A percentile compares a stretch with the other conserved stretches of the same genome.
Evolutionary conservation across 1,140 invertebrate species (phyloP).

Genomic region (Dinothrombium tinctorium): DNA sequence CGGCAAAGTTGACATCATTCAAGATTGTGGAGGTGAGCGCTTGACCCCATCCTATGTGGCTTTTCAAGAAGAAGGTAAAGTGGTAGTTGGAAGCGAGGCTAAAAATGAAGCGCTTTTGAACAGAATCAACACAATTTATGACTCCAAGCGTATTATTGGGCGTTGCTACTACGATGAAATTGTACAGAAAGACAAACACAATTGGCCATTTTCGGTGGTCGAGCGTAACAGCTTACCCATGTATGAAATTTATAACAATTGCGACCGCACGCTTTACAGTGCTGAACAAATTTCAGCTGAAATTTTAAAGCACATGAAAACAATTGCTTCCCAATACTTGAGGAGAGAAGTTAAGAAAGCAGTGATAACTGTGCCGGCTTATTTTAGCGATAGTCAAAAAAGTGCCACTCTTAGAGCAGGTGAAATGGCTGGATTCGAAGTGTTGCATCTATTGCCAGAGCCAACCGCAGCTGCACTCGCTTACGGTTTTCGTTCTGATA

Average conservation of each 20-base stretch:
- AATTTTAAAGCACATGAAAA: constrained; percentile 21
- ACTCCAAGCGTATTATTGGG: constrained; percentile 24
- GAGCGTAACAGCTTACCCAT: constrained; percentile 19
- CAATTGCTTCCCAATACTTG: constrained; percentile 17
- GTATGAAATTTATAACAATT: too few relatives aligned
- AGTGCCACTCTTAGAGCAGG: constrained; percentile 14
- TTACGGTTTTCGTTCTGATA: too few relatives aligned
- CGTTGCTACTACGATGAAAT: constrained; percentile 21
- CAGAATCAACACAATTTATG: constrained; percentile 84
- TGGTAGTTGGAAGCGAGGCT: constrained; percentile 29
- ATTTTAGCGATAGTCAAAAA: constrained; percentile 23
- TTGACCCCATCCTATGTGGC: constrained; percentile 20
- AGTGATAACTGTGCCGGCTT: constrained; percentile 24
- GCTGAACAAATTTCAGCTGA: constrained; percentile 22
- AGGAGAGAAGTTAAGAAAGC: constrained; percentile 19
- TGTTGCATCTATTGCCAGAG: constrained; percentile 13
- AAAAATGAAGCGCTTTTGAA: constrained; percentile 47
- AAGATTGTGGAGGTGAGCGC: constrained; percentile 16
- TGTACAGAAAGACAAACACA: constrained; percentile 23
- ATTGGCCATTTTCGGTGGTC: constrained; percentile 21
- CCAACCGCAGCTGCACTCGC: constrained; percentile 15
- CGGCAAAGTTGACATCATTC: constrained; percentile 2
- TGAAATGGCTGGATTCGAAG: constrained; percentile 11
- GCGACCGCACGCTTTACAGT: constrained; percentile 17
- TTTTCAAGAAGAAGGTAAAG: too few relatives aligned